A percentile compares a stretch with the other conserved stretches of the same genome.
phyloP scores from a whole-genome alignment of 2,113 vertebrate genomes.

The Cathartes aura region DNA sequence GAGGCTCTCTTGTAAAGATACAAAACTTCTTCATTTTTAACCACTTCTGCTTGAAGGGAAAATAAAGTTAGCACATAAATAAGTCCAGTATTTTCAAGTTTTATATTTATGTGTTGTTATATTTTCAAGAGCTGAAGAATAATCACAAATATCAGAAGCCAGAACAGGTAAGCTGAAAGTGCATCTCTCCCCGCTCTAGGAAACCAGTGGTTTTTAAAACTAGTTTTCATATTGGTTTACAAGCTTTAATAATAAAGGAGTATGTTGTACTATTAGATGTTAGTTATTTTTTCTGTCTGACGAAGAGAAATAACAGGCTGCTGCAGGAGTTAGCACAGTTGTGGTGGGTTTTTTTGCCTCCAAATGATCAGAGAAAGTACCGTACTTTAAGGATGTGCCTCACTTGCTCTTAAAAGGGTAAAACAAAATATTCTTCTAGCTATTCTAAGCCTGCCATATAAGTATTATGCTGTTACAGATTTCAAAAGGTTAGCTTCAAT shows the following conservation, averaged over 20 bases:
- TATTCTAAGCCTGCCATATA: constrained; percentile 73
- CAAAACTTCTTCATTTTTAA: not conserved
- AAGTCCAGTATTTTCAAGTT: not conserved
- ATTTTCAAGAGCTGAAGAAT: not conserved
- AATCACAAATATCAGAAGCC: not conserved
- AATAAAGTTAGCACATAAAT: not conserved
- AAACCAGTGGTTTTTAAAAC: constrained; percentile 1
- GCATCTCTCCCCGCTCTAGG: not conserved
- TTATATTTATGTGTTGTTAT: not conserved
- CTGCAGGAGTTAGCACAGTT: constrained; percentile 46
- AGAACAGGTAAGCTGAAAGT: not conserved
- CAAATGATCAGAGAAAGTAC: constrained; percentile 69
- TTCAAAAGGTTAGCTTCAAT: constrained; percentile 89
- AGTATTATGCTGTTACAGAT: constrained; percentile 82
- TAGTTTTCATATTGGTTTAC: not conserved
- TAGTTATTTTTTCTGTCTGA: constrained; percentile 40
- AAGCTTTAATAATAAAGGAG: constrained; percentile 35
- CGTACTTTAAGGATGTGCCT: constrained; percentile 31
- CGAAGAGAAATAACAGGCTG: constrained; percentile 27
- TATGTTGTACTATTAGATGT: not conserved
- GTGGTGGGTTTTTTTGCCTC: not conserved
- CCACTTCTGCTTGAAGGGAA: not conserved
- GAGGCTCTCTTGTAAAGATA: not conserved
- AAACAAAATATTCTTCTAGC: constrained; percentile 61
- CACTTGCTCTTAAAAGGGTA: constrained; percentile 66